These are phyloP conservation scores for Neuroscelio doddi DNA, from an alignment of 2,888 invertebrate species.

Conservation along the genomic window DNA sequence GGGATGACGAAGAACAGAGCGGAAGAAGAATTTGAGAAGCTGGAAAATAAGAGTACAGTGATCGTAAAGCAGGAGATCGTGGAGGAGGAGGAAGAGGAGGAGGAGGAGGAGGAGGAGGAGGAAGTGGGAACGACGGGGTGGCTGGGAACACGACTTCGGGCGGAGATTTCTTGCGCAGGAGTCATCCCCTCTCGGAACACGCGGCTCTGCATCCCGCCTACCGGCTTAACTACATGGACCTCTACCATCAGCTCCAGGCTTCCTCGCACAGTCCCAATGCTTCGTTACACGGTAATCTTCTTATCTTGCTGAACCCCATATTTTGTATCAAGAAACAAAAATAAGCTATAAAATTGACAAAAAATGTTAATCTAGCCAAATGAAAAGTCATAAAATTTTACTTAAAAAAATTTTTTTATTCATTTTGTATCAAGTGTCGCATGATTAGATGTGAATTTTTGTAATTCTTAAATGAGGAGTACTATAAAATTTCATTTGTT, in stretches of 20 bases:
- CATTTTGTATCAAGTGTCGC: too few relatives aligned
- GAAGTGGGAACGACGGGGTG: conserved; percentile 73
- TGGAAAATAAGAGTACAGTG: conserved; percentile 71
- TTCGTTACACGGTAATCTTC: conserved; percentile 79
- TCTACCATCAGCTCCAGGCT: conserved; percentile 82
- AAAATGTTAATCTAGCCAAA: neutral
- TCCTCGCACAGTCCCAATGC: conserved; percentile 77
- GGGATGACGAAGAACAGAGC: conserved; percentile 48
- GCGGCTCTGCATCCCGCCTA: conserved; percentile 80
- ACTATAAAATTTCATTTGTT: too few relatives aligned
- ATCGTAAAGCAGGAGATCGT: too few relatives aligned
- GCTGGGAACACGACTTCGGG: conserved; percentile 76
- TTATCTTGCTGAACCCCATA: conserved; percentile 23
- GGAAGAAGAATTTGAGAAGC: conserved; percentile 36
- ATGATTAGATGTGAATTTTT: too few relatives aligned
- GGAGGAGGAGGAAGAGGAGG: conserved; percentile 54
- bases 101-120: conserved; percentile 57
- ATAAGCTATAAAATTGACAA: neutral
- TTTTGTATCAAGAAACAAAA: too few relatives aligned
- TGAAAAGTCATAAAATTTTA: too few relatives aligned
- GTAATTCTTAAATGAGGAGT: too few relatives aligned
- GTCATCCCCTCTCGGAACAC: conserved; percentile 78
- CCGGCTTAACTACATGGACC: conserved; percentile 85
- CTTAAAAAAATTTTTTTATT: too few relatives aligned
- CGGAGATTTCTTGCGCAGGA: conserved; percentile 77